Evolutionary conservation across 2,113 vertebrate genomes (phyloP).

Genomic region (Verasper variegatus): DNA sequence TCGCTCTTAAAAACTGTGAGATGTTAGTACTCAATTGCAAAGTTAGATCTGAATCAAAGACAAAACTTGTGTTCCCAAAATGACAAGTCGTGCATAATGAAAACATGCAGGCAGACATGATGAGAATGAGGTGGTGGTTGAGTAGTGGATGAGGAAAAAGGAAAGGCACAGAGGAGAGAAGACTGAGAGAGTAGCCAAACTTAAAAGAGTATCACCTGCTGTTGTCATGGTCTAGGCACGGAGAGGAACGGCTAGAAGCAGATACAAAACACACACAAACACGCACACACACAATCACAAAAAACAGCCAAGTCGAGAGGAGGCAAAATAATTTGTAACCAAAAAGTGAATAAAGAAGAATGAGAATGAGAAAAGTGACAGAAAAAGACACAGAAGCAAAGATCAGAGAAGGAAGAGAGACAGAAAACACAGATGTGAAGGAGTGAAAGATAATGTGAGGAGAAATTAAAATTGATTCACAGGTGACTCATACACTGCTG

Average conservation of each 20-base stretch:
- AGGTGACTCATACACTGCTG: constrained; percentile 19
- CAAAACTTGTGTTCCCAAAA: background rate
- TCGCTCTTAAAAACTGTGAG: background rate
- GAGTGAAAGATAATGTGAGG: constrained; percentile 16
- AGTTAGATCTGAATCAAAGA: constrained; percentile 15
- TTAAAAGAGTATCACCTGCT: constrained; percentile 93
- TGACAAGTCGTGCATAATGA: constrained; percentile 44
- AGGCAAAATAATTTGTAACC: constrained; percentile 41
- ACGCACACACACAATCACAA: constrained; percentile 76
- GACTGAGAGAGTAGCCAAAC: constrained; percentile 39
- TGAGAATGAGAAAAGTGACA: constrained; percentile 35
- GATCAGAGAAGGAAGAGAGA: constrained; percentile 4
- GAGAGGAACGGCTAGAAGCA: constrained; percentile 93
- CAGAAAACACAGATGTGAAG: constrained; percentile 36
- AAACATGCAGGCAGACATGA: constrained; percentile 43
- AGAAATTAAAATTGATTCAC: constrained; percentile 21
- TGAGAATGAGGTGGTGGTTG: constrained; percentile 1
- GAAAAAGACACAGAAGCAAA: constrained; percentile 45
- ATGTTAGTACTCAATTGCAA: background rate
- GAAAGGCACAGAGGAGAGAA: constrained; percentile 23
- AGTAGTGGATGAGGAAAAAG: constrained; percentile 19
- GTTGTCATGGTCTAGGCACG: constrained; percentile 98
- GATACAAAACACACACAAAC: constrained; percentile 82
- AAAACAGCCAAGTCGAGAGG: constrained; percentile 44
- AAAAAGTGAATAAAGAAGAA: constrained; percentile 43